Percentiles rank a stretch among this genome's conserved stretches.
Evolutionary conservation across 2,888 invertebrate species (phyloP).

Genomic region (Plagiodera versicolora): DNA sequence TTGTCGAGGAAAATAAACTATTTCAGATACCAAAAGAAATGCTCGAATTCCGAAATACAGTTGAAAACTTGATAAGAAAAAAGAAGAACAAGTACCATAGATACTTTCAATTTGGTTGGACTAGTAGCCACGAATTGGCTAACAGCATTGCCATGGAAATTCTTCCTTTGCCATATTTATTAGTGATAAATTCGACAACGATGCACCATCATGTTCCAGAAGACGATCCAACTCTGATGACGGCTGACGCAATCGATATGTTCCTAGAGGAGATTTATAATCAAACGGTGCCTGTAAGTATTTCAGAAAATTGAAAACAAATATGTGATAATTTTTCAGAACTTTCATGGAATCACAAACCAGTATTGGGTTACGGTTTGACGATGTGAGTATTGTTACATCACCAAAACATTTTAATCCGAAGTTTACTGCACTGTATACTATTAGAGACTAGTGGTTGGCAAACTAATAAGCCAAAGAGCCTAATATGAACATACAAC

Average conservation of each 20-base stretch:
- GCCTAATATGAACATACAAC: too few relatives aligned
- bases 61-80: slow-evolving; percentile 69
- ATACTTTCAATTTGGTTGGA: slow-evolving; percentile 92
- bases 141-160: slow-evolving; percentile 87
- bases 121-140: slow-evolving; percentile 85
- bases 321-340: too few relatives aligned
- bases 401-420: background rate
- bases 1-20: slow-evolving; percentile 85
- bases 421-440: too few relatives aligned
- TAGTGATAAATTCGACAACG: slow-evolving; percentile 90
- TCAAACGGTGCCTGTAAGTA: slow-evolving; percentile 73
- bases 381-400: background rate
- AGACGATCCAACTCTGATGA: slow-evolving; percentile 45
- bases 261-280: slow-evolving; percentile 78
- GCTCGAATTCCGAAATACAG: slow-evolving; percentile 75
- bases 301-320: too few relatives aligned
- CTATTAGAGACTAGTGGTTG: too few relatives aligned
- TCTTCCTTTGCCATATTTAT: slow-evolving; percentile 48
- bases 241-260: slow-evolving; percentile 66
- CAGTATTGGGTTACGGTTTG: slow-evolving; percentile 19
- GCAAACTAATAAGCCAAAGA: too few relatives aligned
- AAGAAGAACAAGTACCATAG: slow-evolving; percentile 79
- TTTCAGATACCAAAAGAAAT: slow-evolving; percentile 80
- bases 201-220: slow-evolving; percentile 91
- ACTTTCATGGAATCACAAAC: too few relatives aligned